These are phyloP conservation scores for Eulemur albifrons DNA, from an alignment of 2,797 vertebrate species.

Conservation along the genomic window DNA sequence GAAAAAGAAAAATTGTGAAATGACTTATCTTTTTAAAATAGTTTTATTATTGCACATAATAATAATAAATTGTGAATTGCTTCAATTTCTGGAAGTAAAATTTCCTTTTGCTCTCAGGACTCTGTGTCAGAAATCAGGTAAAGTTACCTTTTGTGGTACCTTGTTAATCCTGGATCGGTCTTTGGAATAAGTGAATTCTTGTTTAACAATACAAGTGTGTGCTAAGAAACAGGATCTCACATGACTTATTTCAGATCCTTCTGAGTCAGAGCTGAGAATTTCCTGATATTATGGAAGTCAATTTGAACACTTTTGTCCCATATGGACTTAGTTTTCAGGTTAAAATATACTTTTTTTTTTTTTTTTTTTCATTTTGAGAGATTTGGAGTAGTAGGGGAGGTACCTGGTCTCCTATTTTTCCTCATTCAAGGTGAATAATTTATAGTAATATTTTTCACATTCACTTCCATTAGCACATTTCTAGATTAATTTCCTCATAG, in stretches of 20 bases:
- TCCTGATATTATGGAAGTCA: neutral
- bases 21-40: neutral
- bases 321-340: neutral
- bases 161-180: neutral
- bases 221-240: neutral
- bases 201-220: neutral
- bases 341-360: neutral
- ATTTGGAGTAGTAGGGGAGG: neutral
- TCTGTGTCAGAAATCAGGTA: neutral
- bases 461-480: conserved; percentile 16
- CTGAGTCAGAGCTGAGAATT: neutral
- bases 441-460: neutral
- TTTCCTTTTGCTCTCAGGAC: neutral
- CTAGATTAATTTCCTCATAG: conserved; percentile 19
- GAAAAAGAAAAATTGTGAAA: neutral
- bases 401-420: neutral
- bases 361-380: neutral
- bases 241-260: neutral
- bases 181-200: neutral
- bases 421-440: neutral
- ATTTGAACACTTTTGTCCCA: neutral
- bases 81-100: neutral
- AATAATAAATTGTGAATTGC: neutral
- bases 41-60: neutral
- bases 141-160: neutral